Evolutionary conservation across 2,113 vertebrate genomes (phyloP), one percentile per base, ranked within the genome.

Genomic region (Pangasianodon hypophthalmus): DNA sequence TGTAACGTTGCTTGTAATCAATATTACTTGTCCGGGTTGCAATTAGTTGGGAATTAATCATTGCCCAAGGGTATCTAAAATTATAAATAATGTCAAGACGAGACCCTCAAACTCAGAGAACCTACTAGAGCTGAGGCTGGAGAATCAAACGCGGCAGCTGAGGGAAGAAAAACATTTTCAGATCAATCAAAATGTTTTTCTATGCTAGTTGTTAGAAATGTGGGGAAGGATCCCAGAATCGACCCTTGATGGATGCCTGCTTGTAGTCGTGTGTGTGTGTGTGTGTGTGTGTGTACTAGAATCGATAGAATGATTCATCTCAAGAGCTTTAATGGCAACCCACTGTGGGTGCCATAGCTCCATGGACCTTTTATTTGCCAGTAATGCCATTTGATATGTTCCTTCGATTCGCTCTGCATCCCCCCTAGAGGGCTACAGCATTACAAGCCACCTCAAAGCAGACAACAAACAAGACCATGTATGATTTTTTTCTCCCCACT

Each of bases 21-120:
- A 95, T 94, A 93, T 73, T 46, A 81, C 79, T 7, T 89, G 93
- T 89, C 91, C 91, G 90, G 92, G 93, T 94, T 93, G 93, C 94
- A 95, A 94, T 95, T 94, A 95, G 90, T 81, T 87, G 90, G 54
- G 91, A 95, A 95, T 95, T 93, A 95, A 95, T 95, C 93, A 96
- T 91, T 81, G 89, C 88, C 90, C 84, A 52, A 90, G 92, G 92
- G 58, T 69, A 48, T 82, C 71, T 89, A 90, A 91, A 79, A 85
- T 87, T 85, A 90, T 93, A 94, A 94, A 95, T 95, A 94, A 95
- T 93, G 77, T 86, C 77, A 87, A 91, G 90, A 92, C 77, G 52
- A 48, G 64, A 77, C 32, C 85, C 87, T 87, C 48, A 18, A n/a
- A 75, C 44, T 8, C 10, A 13, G 46, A 50, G 19, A 87, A 56